These are phyloP conservation scores for Lydus trimaculatus DNA, from an alignment of 2,888 invertebrate genomes.

Conservation along the genomic window DNA sequence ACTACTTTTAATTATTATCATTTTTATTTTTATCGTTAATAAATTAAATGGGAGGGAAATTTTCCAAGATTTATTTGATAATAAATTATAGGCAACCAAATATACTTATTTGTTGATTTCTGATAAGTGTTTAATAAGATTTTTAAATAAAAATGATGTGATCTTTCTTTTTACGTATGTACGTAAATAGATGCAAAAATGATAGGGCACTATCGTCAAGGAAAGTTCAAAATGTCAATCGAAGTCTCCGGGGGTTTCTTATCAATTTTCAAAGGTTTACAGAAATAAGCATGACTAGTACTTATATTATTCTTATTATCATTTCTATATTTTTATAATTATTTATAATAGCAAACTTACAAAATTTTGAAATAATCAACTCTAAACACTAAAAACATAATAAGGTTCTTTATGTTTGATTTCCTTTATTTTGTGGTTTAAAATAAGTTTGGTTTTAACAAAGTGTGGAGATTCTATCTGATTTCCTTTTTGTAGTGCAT, in stretches of 20 bases:
- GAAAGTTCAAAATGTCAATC: slow-evolving; percentile 25
- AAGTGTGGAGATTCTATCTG: neutral
- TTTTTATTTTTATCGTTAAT: neutral
- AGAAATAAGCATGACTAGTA: neutral
- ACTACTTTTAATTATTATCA: slow-evolving; percentile 7
- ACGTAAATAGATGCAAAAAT: slow-evolving; percentile 4
- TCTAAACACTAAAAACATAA: neutral
- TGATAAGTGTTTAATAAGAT: no score
- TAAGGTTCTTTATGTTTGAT: neutral
- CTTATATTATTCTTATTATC: no score
- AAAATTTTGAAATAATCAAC: no score
- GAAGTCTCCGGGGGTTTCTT: neutral
- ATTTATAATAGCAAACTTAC: no score
- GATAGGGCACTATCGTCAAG: slow-evolving; percentile 23
- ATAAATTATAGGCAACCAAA: neutral
- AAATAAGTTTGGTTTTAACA: neutral
- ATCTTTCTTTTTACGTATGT: neutral
- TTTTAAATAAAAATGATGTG: neutral
- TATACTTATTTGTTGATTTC: neutral
- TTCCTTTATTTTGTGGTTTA: neutral
- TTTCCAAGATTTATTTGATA: no score
- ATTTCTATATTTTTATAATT: no score
- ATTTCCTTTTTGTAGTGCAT: neutral
- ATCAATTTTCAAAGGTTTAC: neutral
- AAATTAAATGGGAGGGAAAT: neutral